These are phyloP conservation scores for Aeoliscus strigatus DNA, from an alignment of 2,797 vertebrate species.

Conservation along the genomic window DNA sequence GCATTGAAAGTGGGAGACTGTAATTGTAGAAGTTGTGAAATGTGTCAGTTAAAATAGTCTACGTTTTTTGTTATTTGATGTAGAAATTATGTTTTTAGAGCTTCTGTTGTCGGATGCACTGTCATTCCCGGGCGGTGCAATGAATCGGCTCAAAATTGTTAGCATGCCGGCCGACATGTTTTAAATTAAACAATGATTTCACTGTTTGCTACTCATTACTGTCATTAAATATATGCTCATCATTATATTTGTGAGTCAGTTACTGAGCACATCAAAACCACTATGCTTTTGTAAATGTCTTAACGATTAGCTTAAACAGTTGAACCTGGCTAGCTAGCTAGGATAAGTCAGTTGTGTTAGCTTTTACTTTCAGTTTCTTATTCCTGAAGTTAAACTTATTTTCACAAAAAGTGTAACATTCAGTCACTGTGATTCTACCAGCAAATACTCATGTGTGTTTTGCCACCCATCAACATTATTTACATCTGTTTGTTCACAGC, in stretches of 20 bases:
- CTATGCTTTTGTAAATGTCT: neutral
- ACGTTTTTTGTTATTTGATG: rapidly evolving
- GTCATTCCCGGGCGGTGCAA: constrained; percentile 58
- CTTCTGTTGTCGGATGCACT: constrained; percentile 46
- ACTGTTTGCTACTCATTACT: neutral
- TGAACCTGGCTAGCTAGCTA: constrained; percentile 18
- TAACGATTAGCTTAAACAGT: neutral
- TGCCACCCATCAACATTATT: too few species aligned
- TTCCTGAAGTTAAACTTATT: neutral
- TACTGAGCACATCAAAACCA: rapidly evolving
- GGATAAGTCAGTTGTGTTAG: constrained; percentile 32
- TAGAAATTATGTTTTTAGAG: neutral
- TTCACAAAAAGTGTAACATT: too few species aligned
- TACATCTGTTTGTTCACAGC: constrained; percentile 62
- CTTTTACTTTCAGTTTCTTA: constrained; percentile 65
- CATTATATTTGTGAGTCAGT: rapidly evolving
- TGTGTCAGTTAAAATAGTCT: rapidly evolving
- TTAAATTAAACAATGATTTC: neutral
- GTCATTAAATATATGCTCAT: rapidly evolving
- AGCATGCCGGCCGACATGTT: constrained; percentile 27
- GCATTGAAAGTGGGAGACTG: rapidly evolving
- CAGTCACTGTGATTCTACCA: too few species aligned
- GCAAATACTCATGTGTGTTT: too few species aligned
- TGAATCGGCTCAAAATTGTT: constrained; percentile 49
- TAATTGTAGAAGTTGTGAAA: rapidly evolving